A percentile compares a stretch with the other conserved stretches of the same genome.
These are phyloP conservation scores for Sabatieria punctata DNA, from an alignment of 2,888 invertebrate species.

Conservation along the genomic window DNA sequence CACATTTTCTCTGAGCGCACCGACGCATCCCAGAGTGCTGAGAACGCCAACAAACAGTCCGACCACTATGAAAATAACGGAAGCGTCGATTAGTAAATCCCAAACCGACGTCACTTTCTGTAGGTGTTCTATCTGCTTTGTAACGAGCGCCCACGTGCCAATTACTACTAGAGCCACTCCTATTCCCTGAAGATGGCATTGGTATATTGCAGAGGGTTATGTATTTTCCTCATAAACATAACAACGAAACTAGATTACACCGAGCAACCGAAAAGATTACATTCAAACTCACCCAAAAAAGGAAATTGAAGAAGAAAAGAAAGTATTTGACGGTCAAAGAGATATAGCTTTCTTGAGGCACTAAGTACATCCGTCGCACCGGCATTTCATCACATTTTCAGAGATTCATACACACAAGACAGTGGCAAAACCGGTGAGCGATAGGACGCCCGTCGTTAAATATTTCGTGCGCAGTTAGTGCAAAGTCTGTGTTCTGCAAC, in stretches of 20 bases:
- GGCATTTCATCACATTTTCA: no score
- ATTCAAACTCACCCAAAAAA: conserved; percentile 68
- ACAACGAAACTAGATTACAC: no score
- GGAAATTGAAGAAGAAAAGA: conserved; percentile 69
- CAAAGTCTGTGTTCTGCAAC: no score
- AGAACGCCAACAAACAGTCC: conserved; percentile 1
- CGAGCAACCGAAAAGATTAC: no score
- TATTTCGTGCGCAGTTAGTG: no score
- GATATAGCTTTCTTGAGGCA: conserved; percentile 44
- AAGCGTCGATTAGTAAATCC: conserved; percentile 7
- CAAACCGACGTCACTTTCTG: conserved; percentile 5
- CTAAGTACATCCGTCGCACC: no score
- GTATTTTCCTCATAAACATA: neutral
- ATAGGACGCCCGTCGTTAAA: no score
- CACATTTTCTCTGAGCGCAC: conserved; percentile 6
- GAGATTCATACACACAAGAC: no score
- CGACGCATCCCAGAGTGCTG: conserved; percentile 1
- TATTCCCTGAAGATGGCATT: neutral
- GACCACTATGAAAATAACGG: conserved; percentile 3
- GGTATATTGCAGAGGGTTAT: neutral
- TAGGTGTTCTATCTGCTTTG: conserved; percentile 5
- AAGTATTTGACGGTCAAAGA: conserved; percentile 73
- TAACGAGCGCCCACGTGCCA: conserved; percentile 7
- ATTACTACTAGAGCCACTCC: neutral
- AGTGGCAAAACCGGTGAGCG: no score